Conservation (phyloP, 2,797 vertebrate species). For the Argyrosomus regius region DNA sequence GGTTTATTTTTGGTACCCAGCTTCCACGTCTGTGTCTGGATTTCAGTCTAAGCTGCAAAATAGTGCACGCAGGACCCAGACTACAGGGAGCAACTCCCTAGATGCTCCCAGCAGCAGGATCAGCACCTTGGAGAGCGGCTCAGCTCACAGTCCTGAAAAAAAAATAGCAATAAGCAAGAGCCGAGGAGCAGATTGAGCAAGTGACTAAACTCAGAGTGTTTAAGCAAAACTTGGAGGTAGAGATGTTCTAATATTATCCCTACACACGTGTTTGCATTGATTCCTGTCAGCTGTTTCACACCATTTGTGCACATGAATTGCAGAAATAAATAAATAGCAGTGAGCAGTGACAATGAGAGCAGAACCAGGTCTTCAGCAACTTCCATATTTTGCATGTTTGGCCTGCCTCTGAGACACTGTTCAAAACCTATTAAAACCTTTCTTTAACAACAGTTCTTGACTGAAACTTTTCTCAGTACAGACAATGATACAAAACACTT, state of each 20-base stretch:
- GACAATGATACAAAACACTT: not conserved
- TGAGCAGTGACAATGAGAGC: slow-evolving; percentile 6
- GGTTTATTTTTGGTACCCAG: too few species aligned
- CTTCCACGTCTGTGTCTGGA: too few species aligned
- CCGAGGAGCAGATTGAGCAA: not conserved
- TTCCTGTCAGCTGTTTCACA: slow-evolving; percentile 4
- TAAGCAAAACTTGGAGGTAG: slow-evolving; percentile 1
- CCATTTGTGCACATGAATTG: slow-evolving; percentile 7
- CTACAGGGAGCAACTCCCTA: not conserved
- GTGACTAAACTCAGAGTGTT: not conserved
- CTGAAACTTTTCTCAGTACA: not conserved
- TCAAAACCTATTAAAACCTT: not conserved
- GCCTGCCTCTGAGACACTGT: not conserved
- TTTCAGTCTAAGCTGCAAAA: too few species aligned
- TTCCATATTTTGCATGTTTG: slow-evolving; percentile 1
- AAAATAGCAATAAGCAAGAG: not conserved
- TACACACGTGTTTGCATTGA: not conserved
- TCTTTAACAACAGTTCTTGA: not conserved
- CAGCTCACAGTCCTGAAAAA: too few species aligned
- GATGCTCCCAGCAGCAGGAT: not conserved
- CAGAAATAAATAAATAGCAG: slow-evolving; percentile 8
- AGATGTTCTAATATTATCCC: slow-evolving; percentile 10
- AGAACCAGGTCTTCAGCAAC: not conserved
- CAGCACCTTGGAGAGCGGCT: slow-evolving; percentile 12
- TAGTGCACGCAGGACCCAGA: too few species aligned